Evolutionary conservation across 2,797 vertebrate species (phyloP), one percentile per base, ranked within the genome.

Genomic region (Dipus sagitta): DNA sequence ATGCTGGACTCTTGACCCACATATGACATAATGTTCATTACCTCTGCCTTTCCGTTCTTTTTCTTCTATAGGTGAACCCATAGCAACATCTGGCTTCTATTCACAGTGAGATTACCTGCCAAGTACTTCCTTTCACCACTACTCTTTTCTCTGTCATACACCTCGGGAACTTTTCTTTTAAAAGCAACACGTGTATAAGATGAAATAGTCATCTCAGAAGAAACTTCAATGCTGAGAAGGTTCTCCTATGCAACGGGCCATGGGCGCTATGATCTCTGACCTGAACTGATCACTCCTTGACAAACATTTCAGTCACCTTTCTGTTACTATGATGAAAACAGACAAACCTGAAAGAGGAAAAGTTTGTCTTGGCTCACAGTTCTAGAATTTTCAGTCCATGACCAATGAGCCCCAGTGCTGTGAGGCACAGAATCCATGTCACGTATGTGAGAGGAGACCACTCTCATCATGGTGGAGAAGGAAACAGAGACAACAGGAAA

Each of bases 71-170:
- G 52, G 18, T 72, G 24, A 38, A 72, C 78, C 2, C 86, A 60
- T 42, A 74, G 65, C 18, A 30, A 67, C 67, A 91, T 68, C 30
- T 24, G 30, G 24, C 23, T 86, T 71, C 42, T 54, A 30, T 42
- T 71, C 32, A 85, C n/a, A 64, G 13, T 24, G 78, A 86, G 76
- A 83, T 72, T 82, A 65, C 26, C 85, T 72, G 5, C 81, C 52
- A 76, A 92, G 32, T 52, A 32, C 76, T 89, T 93, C 71, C 64
- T 54, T 87, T 64, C 21, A 42, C 21, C 87, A 28, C 58, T 91
- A 74, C n/a, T 54, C 70, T 86, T 72, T 87, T 67, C 78, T 77
- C 30, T n/a, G 76, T 67, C 30, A 17, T 8, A 7, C 64, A 34
- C 83, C 74, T 82, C 54, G 78, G 60, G 80, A 72, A 81, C 62